Evolutionary conservation across 2,113 vertebrate genomes (phyloP).

Genomic region (Regulus satrapa): DNA sequence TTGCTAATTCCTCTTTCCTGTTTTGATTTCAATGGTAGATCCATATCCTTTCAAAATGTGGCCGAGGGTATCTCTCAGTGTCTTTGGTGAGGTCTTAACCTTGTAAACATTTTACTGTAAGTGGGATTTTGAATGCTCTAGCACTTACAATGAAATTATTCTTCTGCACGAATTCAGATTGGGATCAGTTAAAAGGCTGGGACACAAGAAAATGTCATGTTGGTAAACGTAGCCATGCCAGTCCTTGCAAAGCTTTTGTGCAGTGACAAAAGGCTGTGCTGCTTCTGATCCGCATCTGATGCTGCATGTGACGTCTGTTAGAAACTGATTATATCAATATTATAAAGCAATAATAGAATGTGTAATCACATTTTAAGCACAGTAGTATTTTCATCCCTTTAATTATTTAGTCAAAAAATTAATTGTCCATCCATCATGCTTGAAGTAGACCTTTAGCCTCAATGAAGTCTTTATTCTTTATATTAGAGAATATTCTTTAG

Average conservation of each 20-base stretch:
- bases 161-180: background rate
- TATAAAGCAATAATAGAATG: background rate
- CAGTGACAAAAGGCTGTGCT: background rate
- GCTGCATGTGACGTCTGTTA: background rate
- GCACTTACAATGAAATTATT: background rate
- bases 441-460: background rate
- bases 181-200: background rate
- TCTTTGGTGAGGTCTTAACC: background rate
- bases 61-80: background rate
- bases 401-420: background rate
- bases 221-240: accelerated
- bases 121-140: background rate
- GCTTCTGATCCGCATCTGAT: background rate
- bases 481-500: background rate
- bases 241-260: background rate
- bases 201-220: background rate
- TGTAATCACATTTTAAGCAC: background rate
- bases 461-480: background rate
- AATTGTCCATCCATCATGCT: background rate
- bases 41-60: background rate
- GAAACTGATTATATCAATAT: background rate
- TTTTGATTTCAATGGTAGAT: background rate
- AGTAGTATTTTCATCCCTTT: background rate
- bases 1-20: background rate
- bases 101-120: background rate